Conservation (phyloP, 2,888 invertebrate species). For the Drosophila merina region DNA sequence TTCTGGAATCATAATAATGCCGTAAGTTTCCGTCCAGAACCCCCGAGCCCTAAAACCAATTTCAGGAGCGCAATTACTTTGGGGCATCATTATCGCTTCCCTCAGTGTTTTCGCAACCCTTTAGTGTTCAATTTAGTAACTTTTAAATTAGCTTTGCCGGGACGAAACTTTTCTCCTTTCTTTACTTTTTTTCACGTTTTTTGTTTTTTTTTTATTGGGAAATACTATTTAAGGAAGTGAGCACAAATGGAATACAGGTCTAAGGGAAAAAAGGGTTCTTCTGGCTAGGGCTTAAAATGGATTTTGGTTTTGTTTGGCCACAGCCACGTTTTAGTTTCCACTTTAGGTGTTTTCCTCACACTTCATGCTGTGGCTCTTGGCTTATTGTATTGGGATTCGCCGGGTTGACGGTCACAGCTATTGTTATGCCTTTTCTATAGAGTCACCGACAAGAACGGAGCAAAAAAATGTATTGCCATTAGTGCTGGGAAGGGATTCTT, state of each 20-base stretch:
- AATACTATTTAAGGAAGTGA: constrained; percentile 69
- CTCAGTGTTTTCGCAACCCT: constrained; percentile 24
- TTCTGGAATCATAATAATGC: constrained; percentile 97
- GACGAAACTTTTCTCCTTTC: constrained; percentile 46
- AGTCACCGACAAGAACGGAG: constrained; percentile 26
- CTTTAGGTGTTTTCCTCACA: constrained; percentile 64
- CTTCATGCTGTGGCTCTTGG: constrained; percentile 61
- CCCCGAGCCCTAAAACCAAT: neutral
- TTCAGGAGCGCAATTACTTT: constrained; percentile 65
- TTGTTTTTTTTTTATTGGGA: constrained; percentile 45
- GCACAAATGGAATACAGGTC: neutral
- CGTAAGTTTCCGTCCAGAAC: constrained; percentile 86
- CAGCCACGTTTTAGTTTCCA: constrained; percentile 73
- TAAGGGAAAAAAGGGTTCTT: constrained; percentile 42
- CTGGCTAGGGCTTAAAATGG: constrained; percentile 63
- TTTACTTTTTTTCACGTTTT: constrained; percentile 31
- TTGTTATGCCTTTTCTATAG: constrained; percentile 72
- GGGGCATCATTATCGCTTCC: constrained; percentile 58
- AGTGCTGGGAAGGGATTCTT: constrained; percentile 49
- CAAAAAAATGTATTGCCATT: constrained; percentile 60
- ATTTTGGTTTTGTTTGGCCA: constrained; percentile 61
- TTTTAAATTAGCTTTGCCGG: constrained; percentile 74
- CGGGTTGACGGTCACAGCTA: constrained; percentile 39
- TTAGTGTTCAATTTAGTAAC: constrained; percentile 70
- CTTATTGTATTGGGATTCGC: constrained; percentile 72